Conservation (phyloP, 2,797 vertebrate species). For the Cyprinodon diabolis region DNA sequence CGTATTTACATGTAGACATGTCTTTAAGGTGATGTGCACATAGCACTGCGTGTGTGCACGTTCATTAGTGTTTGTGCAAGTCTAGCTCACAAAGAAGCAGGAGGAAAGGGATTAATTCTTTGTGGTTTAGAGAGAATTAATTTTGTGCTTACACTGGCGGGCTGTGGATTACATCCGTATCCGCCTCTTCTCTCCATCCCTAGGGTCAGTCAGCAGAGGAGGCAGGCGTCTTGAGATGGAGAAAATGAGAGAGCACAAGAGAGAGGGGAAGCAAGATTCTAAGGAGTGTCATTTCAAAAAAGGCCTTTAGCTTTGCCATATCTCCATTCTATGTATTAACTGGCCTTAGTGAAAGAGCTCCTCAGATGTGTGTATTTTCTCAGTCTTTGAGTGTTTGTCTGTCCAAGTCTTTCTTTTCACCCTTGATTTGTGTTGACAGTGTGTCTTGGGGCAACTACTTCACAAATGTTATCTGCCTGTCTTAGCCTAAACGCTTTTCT, state of each 20-base stretch:
- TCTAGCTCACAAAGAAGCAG: slow-evolving; percentile 68
- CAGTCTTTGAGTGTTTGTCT: slow-evolving; percentile 31
- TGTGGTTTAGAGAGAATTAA: slow-evolving; percentile 86
- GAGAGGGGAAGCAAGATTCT: slow-evolving; percentile 40
- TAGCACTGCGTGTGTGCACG: slow-evolving; percentile 26
- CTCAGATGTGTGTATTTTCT: slow-evolving; percentile 56
- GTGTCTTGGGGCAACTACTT: slow-evolving; percentile 73
- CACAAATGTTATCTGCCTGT: slow-evolving; percentile 57
- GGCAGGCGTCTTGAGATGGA: slow-evolving; percentile 67
- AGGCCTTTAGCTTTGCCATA: slow-evolving; percentile 57
- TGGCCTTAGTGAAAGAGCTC: slow-evolving; percentile 44
- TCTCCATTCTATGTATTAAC: slow-evolving; percentile 56
- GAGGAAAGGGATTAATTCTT: slow-evolving; percentile 85
- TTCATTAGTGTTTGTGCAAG: slow-evolving; percentile 63
- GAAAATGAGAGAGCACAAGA: slow-evolving; percentile 48
- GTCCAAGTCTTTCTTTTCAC: slow-evolving; percentile 52
- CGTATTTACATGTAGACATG: slow-evolving; percentile 49
- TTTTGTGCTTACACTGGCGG: slow-evolving; percentile 85
- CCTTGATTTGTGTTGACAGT: slow-evolving; percentile 64
- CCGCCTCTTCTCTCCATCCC: slow-evolving; percentile 73
- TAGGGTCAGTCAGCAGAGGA: slow-evolving; percentile 67
- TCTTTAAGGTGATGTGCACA: slow-evolving; percentile 45
- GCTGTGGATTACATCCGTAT: slow-evolving; percentile 83
- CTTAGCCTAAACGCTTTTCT: slow-evolving; percentile 40
- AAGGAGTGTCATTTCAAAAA: slow-evolving; percentile 73